phyloP scores from a whole-genome alignment of 2,888 invertebrate species.

The Argyra leucocephala region DNA sequence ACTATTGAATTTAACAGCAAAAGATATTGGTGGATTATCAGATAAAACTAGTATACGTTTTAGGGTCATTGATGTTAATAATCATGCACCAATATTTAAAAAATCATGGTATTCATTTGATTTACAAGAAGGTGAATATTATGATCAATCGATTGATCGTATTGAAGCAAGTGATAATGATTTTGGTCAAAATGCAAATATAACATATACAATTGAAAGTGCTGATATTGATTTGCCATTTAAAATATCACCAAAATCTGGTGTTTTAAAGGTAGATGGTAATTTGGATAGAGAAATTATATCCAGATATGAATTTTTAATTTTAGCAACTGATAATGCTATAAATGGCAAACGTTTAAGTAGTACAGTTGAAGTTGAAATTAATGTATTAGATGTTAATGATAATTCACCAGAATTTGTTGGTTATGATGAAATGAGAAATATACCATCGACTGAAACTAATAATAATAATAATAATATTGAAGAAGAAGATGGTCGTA shows the following conservation, averaged over 20 bases:
- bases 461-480: constrained; percentile 29
- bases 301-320: constrained; percentile 60
- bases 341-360: constrained; percentile 50
- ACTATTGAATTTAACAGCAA: constrained; percentile 62
- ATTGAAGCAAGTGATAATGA: constrained; percentile 72
- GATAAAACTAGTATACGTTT: constrained; percentile 62
- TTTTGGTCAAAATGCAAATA: constrained; percentile 67
- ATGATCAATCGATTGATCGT: constrained; percentile 60
- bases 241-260: constrained; percentile 57
- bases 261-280: constrained; percentile 63
- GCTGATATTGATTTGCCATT: constrained; percentile 56
- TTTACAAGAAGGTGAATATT: constrained; percentile 68
- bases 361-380: constrained; percentile 66
- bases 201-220: constrained; percentile 58
- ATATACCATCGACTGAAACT: constrained; percentile 3
- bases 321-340: constrained; percentile 67
- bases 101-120: constrained; percentile 77
- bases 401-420: constrained; percentile 75
- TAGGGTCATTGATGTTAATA: constrained; percentile 69
- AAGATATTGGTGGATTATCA: constrained; percentile 63
- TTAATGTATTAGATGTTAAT: constrained; percentile 72
- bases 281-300: constrained; percentile 65
- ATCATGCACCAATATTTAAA: constrained; percentile 73
- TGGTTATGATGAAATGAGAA: constrained; percentile 55
- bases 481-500: constrained; percentile 44